Conservation (phyloP, 1,140 invertebrate genomes). For the Halesus radiatus region DNA sequence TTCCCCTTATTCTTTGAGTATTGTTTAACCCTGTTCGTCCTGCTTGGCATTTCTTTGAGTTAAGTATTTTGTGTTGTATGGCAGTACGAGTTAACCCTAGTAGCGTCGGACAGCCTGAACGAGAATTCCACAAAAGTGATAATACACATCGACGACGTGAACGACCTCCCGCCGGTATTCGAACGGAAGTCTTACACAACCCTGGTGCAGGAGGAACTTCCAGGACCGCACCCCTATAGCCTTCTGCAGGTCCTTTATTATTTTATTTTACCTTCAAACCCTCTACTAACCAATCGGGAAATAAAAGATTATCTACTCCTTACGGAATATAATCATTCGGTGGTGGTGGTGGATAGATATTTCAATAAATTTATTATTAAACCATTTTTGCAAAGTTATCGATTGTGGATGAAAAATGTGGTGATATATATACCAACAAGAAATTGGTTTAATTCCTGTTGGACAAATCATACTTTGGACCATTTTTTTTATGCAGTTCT, state of each 20-base stretch:
- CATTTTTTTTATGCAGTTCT: no score
- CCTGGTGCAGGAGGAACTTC: conserved; percentile 66
- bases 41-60: conserved; percentile 16
- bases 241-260: conserved; percentile 67
- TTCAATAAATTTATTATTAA: no score
- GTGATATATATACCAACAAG: no score
- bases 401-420: no score
- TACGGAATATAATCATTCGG: not conserved
- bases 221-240: conserved; percentile 66
- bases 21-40: conserved; percentile 35
- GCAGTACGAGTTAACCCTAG: conserved; percentile 88
- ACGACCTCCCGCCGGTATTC: conserved; percentile 87
- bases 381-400: no score
- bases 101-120: conserved; percentile 88
- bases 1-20: conserved; percentile 44
- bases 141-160: conserved; percentile 84
- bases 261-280: conserved; percentile 27
- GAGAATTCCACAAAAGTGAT: conserved; percentile 85
- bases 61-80: conserved; percentile 59
- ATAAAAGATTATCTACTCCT: no score
- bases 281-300: not conserved
- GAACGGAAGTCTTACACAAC: conserved; percentile 77
- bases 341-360: no score
- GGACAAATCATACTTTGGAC: no score
- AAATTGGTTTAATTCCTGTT: no score